phyloP scores from a whole-genome alignment of 2,888 invertebrate species.

The Troilus luridus region DNA sequence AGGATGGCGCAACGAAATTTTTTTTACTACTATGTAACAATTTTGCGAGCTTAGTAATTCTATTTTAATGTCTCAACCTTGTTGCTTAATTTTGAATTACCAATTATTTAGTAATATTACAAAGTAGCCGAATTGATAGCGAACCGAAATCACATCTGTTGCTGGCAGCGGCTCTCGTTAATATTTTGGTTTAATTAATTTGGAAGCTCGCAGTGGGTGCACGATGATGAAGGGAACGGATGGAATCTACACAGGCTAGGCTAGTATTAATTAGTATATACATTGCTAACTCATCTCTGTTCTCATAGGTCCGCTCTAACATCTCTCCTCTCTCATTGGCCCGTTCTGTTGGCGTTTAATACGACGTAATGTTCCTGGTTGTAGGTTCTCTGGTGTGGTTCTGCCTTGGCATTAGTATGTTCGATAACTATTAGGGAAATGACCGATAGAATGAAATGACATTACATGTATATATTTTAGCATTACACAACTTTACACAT shows the following conservation, averaged over 20 bases:
- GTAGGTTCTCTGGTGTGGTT: background rate
- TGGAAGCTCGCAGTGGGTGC: background rate
- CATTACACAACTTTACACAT: too few species aligned
- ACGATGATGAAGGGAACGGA: background rate
- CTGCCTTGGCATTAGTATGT: background rate
- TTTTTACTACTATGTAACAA: too few species aligned
- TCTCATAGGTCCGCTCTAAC: background rate
- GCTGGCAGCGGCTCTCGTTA: background rate
- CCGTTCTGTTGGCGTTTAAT: background rate
- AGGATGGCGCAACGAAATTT: too few species aligned
- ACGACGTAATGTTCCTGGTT: background rate
- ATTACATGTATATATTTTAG: too few species aligned
- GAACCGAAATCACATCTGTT: background rate
- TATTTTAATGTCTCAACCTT: too few species aligned
- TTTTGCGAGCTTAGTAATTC: too few species aligned
- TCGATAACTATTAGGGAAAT: background rate
- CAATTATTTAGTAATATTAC: too few species aligned
- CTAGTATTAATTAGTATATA: background rate
- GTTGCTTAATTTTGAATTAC: too few species aligned
- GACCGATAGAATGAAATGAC: too few species aligned
- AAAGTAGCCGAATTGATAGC: background rate
- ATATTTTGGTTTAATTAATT: slow-evolving; percentile 41
- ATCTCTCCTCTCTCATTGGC: background rate
- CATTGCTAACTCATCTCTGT: background rate
- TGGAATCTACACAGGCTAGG: background rate